Base-by-base conservation (phyloP, 2,113 vertebrate species). In the Romanogobio albipinnatus region DNA sequence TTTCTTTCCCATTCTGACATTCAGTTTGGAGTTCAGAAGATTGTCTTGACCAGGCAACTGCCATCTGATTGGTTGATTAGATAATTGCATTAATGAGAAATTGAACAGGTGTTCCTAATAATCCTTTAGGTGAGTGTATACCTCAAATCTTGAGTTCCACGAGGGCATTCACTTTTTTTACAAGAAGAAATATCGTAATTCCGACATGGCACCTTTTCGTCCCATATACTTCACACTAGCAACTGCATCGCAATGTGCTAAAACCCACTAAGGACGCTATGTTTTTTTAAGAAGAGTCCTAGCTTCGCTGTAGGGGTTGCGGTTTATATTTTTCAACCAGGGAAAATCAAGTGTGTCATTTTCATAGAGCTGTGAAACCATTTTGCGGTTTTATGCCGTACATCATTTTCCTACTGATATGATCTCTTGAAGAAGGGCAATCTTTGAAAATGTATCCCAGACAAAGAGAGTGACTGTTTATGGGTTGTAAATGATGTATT, bases 291-390 rank as follows among this genome's bases (percentile, higher is more conserved):
- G 26, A 24, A 33, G 13, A 26, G 58, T 53, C 62, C 3, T 43
- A 73, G 62, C 64, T 73, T 73, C 49, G 53, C 53, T 61, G 29
- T 51, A 58, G 29, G 58, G 71, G 1, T 39, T 70, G 80, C 49
- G 39, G 51, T 82, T 84, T 47, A 26, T 43, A 77, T 76, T 15
- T 11, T 70, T 56, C 84, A 80, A 73, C 85, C 87, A 75, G 64
- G 76, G 51, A 64, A 86, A 87, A 88, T n/a, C 13, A 17, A 77
- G 56, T 36, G 51, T 88, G 79, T 87, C 74, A 62, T 87, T 87
- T 13, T 80, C 5, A 19, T 47, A 56, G 26, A 45, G 58, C 81
- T 80, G 71, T 75, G 74, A 86, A 80, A 85, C 62, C 58, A 51
- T 14, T 59, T 22, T 61, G 75, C 36, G 64, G 29, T 49, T 9